Percentiles rank a stretch among this genome's conserved stretches.
Conservation (phyloP, 2,888 invertebrate species). For the Watsonalla cultraria region DNA sequence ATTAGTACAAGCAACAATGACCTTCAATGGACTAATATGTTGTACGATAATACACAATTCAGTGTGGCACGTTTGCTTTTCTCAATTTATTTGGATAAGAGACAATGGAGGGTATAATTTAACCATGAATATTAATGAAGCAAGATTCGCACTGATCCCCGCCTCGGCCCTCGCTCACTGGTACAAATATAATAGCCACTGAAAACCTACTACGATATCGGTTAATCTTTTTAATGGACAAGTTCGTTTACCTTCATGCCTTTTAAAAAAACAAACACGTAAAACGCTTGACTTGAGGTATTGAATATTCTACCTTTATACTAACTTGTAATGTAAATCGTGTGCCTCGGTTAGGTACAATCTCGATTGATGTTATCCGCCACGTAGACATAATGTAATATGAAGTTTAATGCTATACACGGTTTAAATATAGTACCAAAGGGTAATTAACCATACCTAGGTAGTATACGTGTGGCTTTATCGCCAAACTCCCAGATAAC, state of each 20-base stretch:
- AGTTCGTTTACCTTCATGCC: slow-evolving; percentile 11
- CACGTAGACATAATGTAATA: no score
- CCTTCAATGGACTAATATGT: background rate
- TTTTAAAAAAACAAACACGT: slow-evolving; percentile 4
- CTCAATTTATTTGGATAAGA: slow-evolving; percentile 56
- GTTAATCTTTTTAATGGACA: slow-evolving; percentile 42
- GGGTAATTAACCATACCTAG: no score
- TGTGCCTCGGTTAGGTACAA: no score
- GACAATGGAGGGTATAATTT: slow-evolving; percentile 68
- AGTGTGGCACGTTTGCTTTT: slow-evolving; percentile 47
- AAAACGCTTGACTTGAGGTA: background rate
- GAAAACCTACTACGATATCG: slow-evolving; percentile 37
- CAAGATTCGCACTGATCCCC: slow-evolving; percentile 57
- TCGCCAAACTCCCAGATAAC: no score
- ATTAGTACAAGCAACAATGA: slow-evolving; percentile 7
- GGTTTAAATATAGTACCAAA: no score
- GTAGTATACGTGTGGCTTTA: no score
- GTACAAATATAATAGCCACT: slow-evolving; percentile 59
- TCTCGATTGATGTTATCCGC: no score
- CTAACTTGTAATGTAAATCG: background rate
- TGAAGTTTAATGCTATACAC: no score
- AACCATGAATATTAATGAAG: slow-evolving; percentile 70
- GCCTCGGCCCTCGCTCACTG: slow-evolving; percentile 58
- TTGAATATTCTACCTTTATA: slow-evolving; percentile 5
- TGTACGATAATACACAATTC: slow-evolving; percentile 13